Conservation (phyloP, 53 echinoderm and acorn worm species). For the Patiria pectinifera region DNA sequence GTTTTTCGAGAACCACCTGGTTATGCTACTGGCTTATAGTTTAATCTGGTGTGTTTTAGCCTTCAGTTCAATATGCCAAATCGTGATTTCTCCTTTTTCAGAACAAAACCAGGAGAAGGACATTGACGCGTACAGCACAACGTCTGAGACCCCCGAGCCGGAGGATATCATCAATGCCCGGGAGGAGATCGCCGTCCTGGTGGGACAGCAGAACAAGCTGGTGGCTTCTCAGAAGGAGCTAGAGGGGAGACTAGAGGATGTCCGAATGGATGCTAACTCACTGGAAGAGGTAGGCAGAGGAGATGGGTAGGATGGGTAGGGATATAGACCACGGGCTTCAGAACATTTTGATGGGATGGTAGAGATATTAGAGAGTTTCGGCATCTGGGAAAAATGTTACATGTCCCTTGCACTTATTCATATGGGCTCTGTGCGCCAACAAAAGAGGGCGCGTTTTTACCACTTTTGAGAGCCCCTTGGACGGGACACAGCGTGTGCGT, state of each 20-base stretch:
- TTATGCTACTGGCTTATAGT: too few relatives aligned
- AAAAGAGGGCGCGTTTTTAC: too few relatives aligned
- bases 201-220: conserved; percentile 71
- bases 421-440: too few relatives aligned
- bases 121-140: conserved; percentile 71
- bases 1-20: too few relatives aligned
- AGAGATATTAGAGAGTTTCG: neutral
- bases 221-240: conserved; percentile 73
- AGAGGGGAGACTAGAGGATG: conserved; percentile 72
- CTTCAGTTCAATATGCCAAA: neutral
- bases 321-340: neutral
- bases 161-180: conserved; percentile 80
- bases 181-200: conserved; percentile 65
- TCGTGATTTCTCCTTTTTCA: conserved; percentile 10
- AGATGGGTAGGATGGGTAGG: neutral
- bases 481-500: too few relatives aligned
- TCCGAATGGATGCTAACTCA: conserved; percentile 70
- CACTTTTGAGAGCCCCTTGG: too few relatives aligned
- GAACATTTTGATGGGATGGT: neutral
- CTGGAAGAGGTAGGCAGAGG: conserved; percentile 80
- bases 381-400: too few relatives aligned
- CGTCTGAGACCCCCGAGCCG: conserved; percentile 89
- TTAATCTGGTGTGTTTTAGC: too few relatives aligned
- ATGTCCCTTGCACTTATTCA: too few relatives aligned
- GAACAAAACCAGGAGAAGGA: conserved; percentile 84